phyloP scores from a whole-genome alignment of 2,113 vertebrate genomes.

The Thalassoma bifasciatum region DNA sequence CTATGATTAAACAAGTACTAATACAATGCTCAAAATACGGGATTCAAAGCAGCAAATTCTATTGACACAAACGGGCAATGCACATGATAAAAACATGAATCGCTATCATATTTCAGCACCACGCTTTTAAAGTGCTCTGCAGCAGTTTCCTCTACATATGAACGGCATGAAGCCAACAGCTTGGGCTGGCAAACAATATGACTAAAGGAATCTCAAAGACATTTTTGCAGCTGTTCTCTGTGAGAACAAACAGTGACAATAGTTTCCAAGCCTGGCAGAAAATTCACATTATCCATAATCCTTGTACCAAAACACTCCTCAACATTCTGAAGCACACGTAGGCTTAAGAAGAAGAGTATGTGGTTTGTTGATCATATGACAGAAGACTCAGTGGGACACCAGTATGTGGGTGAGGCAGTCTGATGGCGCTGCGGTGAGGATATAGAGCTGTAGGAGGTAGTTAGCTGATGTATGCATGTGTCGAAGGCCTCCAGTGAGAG shows the following conservation, averaged over 20 bases:
- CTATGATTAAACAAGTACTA: conserved; percentile 8
- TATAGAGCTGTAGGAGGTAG: conserved; percentile 23
- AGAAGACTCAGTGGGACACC: conserved; percentile 18
- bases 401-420: conserved; percentile 20
- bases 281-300: conserved; percentile 55
- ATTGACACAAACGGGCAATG: conserved; percentile 5
- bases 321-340: conserved; percentile 1
- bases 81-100: conserved; percentile 22
- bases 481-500: conserved; percentile 35
- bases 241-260: conserved; percentile 63
- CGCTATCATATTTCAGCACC: conserved; percentile 11
- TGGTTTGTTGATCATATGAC: conserved; percentile 30
- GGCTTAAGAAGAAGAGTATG: conserved; percentile 45
- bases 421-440: conserved; percentile 20
- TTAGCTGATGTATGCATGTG: conserved; percentile 30
- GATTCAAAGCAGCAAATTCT: background rate
- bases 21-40: conserved; percentile 6
- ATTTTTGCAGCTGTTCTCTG: conserved; percentile 45
- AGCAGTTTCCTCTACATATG: conserved; percentile 59
- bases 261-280: conserved; percentile 28
- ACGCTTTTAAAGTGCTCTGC: conserved; percentile 40
- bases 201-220: conserved; percentile 46
- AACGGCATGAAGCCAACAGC: conserved; percentile 51
- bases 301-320: conserved; percentile 24
- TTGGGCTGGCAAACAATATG: conserved; percentile 55